Evolutionary conservation across 1,140 invertebrate species (phyloP), one percentile per base, ranked within the genome.

Genomic region (Myzus persicae): DNA sequence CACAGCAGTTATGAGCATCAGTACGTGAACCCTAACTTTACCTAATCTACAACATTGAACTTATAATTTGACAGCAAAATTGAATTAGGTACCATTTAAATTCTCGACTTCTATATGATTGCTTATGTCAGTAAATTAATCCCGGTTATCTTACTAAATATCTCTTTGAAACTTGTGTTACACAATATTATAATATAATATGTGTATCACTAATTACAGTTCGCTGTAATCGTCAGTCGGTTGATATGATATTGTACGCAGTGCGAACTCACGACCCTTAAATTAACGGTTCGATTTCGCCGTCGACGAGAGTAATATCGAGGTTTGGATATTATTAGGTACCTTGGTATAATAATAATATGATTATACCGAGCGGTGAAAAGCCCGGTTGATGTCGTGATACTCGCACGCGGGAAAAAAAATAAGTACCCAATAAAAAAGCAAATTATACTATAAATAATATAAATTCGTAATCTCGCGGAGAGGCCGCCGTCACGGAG

Each of bases 391-490:
- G 59, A n/a, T n/a, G 31, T 67, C 14, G 31, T 8, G 26, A 6
- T 76, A n/a, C 31, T 36, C 14, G 59, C 59, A 76, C 59, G 59
- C 59, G 18, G 36, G 31, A 76, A 76, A 67, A 59, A n/a, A 76
- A n/a, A 76, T 76, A 76, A 76, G 59, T 76, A n/a, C 59, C 59
- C 18, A 76, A 76, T 76, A 76, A 76, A 76, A 76, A 76, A n/a
- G 31, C 59, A 76, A 76, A 76, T 76, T n/a, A n/a, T 76, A 76
- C 31, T 36, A n/a, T 76, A 76, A 76, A 76, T 76, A n/a, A 76
- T 76, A 76, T 76, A 76, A 76, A 76, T 76, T n/a, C 59, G n/a
- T 20, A n/a, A 76, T 76, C n/a, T n/a, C n/a, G n/a, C n/a, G 14
- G 59, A 76, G 59, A 76, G n/a, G 31, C 59, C 59, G 31, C 59